Conservation (phyloP, 2,113 vertebrate genomes). For the Nasalis larvatus region DNA sequence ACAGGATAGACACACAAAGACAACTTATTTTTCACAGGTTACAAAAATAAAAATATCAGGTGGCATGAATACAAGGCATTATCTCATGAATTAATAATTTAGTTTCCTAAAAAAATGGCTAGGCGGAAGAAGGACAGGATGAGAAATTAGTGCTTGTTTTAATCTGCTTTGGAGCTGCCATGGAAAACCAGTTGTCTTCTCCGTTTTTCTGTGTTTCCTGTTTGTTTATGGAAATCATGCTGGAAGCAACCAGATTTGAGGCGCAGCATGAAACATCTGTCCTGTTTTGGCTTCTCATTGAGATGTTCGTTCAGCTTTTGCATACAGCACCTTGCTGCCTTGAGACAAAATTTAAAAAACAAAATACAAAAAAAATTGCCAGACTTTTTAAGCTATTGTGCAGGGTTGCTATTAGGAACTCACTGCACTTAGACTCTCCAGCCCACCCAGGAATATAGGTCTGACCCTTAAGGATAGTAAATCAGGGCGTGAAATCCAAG, state of each 20-base stretch:
- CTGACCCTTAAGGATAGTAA: conserved; percentile 73
- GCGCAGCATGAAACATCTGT: conserved; percentile 41
- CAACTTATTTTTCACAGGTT: conserved; percentile 4
- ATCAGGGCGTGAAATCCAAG: conserved; percentile 79
- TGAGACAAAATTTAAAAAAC: not conserved
- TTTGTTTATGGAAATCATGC: conserved; percentile 27
- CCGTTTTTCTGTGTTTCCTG: conserved; percentile 5
- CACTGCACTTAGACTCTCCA: conserved; percentile 45
- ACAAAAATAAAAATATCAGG: conserved; percentile 37
- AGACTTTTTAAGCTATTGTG: conserved; percentile 1
- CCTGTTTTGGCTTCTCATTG: not conserved
- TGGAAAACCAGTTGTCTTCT: conserved; percentile 14
- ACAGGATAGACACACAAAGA: not conserved
- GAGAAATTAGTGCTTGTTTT: conserved; percentile 5
- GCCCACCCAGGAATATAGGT: conserved; percentile 83
- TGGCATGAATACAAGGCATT: not conserved
- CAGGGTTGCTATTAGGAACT: conserved; percentile 25
- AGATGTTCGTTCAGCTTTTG: conserved; percentile 30
- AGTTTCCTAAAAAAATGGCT: not conserved
- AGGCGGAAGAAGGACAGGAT: not conserved
- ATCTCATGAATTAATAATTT: not conserved
- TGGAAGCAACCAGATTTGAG: conserved; percentile 42
- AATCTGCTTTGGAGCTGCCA: not conserved
- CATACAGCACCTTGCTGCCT: conserved; percentile 49
- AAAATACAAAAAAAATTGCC: not conserved